phyloP scores from a whole-genome alignment of 2,797 vertebrate species.

The Sarcoramphus papa region DNA sequence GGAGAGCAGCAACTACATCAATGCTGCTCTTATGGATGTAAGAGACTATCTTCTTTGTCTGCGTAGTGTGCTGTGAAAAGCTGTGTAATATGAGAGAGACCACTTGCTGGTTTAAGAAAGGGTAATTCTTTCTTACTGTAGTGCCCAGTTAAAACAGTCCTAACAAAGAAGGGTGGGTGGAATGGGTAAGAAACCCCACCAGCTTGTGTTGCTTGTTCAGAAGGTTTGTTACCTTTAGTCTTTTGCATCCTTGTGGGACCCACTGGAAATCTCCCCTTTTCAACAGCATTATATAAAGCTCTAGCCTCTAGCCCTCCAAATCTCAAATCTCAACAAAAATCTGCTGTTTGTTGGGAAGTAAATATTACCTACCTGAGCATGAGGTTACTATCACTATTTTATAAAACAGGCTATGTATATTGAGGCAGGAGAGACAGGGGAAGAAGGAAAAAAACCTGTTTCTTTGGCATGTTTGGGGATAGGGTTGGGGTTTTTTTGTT shows the following conservation, averaged over 20 bases:
- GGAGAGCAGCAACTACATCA: conserved; percentile 99
- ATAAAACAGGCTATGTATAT: not conserved
- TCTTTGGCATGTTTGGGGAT: not conserved
- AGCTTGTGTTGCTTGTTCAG: not conserved
- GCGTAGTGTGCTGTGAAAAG: not conserved
- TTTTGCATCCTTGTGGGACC: not conserved
- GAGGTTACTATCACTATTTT: not conserved
- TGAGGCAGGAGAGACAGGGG: not conserved
- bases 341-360: not conserved
- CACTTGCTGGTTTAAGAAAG: conserved; percentile 30
- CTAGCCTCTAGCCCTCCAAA: not conserved
- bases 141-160: not conserved
- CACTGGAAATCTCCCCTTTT: not conserved
- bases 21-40: conserved; percentile 89
- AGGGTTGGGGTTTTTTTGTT: not conserved
- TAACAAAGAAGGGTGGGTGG: not conserved
- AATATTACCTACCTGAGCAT: not conserved
- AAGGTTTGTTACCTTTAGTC: not conserved
- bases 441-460: not conserved
- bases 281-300: not conserved
- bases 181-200: not conserved
- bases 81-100: not conserved
- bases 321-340: not conserved
- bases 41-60: conserved; percentile 72
- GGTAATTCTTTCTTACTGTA: not conserved